Conservation (phyloP, 2,888 invertebrate genomes). For the Erebia aethiops region DNA sequence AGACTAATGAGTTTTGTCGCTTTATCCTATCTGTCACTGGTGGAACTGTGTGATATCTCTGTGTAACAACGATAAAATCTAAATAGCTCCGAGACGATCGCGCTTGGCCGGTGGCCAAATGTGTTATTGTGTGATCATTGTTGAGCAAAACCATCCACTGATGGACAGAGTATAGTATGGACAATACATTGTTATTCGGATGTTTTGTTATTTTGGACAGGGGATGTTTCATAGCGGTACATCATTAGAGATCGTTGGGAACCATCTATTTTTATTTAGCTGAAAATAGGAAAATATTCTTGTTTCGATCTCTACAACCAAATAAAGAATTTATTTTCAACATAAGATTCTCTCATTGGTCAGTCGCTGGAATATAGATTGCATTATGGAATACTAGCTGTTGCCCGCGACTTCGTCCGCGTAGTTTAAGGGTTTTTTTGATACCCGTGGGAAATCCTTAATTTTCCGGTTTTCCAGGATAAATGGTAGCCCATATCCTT, state of each 20-base stretch:
- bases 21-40: not conserved
- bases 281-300: too few relatives aligned
- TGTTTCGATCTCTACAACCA: too few relatives aligned
- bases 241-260: too few relatives aligned
- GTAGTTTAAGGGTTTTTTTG: too few relatives aligned
- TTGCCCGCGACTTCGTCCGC: too few relatives aligned
- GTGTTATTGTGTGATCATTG: slow-evolving; percentile 45
- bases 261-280: not conserved
- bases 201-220: slow-evolving; percentile 9
- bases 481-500: too few relatives aligned
- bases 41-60: not conserved
- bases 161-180: slow-evolving; percentile 25
- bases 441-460: too few relatives aligned
- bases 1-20: not conserved
- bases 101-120: slow-evolving; percentile 44
- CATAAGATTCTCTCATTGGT: too few relatives aligned
- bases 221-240: not conserved
- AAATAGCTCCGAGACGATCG: slow-evolving; percentile 43
- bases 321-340: too few relatives aligned
- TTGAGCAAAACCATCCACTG: slow-evolving; percentile 33
- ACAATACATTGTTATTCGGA: not conserved
- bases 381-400: too few relatives aligned
- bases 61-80: slow-evolving; percentile 44
- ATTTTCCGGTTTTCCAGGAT: too few relatives aligned
- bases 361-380: too few relatives aligned